Evolutionary conservation across 2,113 vertebrate species (phyloP).

Genomic region (Apodemus speciosus): DNA sequence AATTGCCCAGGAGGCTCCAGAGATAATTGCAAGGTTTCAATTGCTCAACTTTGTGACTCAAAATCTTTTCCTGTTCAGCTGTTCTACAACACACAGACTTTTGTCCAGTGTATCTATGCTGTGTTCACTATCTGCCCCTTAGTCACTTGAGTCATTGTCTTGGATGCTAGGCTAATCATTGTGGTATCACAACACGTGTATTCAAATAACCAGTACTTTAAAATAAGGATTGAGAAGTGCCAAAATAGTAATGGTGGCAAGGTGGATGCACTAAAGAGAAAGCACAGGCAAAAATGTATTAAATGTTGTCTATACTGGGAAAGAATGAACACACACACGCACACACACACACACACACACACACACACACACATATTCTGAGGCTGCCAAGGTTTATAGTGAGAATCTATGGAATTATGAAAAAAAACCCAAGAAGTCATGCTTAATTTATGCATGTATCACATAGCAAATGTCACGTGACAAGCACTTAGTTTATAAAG

Average conservation of each 20-base stretch:
- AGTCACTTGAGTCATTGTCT: not conserved
- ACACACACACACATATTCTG: not conserved
- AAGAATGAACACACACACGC: not conserved
- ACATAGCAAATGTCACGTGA: not conserved
- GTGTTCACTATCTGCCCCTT: not conserved
- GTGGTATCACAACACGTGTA: too few species aligned
- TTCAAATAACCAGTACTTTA: not conserved
- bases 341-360: too few species aligned
- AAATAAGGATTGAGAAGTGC: not conserved
- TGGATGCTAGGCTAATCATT: not conserved
- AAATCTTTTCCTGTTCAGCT: not conserved
- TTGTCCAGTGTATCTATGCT: not conserved
- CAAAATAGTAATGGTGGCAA: not conserved
- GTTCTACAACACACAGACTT: too few species aligned
- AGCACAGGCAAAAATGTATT: not conserved
- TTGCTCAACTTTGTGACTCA: not conserved
- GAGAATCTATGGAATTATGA: not conserved
- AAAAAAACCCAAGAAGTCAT: not conserved
- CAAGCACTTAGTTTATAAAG: not conserved
- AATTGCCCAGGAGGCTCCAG: not conserved
- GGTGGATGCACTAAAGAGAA: not conserved
- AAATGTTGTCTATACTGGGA: not conserved
- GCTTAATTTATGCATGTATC: not conserved
- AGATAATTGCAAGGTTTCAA: not conserved
- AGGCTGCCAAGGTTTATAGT: not conserved